These are phyloP conservation scores for Oncorhynchus keta DNA, from an alignment of 2,113 vertebrate species.

Conservation along the genomic window DNA sequence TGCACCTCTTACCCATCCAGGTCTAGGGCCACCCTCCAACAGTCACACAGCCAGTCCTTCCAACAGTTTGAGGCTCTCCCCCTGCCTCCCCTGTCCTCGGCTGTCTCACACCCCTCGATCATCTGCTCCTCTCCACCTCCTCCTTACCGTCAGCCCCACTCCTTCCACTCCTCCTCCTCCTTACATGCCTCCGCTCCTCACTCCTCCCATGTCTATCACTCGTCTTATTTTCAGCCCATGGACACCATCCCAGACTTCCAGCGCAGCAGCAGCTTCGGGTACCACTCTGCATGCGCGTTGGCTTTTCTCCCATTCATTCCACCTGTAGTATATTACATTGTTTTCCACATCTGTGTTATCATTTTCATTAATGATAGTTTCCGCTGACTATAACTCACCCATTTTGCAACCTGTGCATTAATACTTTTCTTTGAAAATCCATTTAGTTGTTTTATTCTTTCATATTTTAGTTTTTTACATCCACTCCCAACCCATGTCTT, in stretches of 20 bases:
- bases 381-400: not conserved
- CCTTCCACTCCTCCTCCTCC: conserved; percentile 57
- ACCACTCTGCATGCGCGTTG: conserved; percentile 68
- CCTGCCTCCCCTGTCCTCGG: conserved; percentile 72
- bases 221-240: conserved; percentile 90
- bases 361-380: not conserved
- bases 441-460: not conserved
- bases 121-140: conserved; percentile 64
- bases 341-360: not conserved
- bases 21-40: conserved; percentile 76
- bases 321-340: not conserved
- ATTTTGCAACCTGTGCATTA: not conserved
- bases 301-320: not conserved
- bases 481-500: conserved; percentile 20
- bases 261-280: conserved; percentile 85
- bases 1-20: conserved; percentile 67
- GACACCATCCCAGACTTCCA: conserved; percentile 85
- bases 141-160: conserved; percentile 61
- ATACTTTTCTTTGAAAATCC: not conserved
- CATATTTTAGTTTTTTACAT: conserved; percentile 10
- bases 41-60: conserved; percentile 84
- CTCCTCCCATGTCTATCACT: conserved; percentile 81
- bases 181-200: conserved; percentile 45
- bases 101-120: conserved; percentile 71
- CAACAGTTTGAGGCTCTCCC: conserved; percentile 82